These are phyloP conservation scores for Vulpes lagopus DNA, from an alignment of 2,113 vertebrate species.

Conservation along the genomic window DNA sequence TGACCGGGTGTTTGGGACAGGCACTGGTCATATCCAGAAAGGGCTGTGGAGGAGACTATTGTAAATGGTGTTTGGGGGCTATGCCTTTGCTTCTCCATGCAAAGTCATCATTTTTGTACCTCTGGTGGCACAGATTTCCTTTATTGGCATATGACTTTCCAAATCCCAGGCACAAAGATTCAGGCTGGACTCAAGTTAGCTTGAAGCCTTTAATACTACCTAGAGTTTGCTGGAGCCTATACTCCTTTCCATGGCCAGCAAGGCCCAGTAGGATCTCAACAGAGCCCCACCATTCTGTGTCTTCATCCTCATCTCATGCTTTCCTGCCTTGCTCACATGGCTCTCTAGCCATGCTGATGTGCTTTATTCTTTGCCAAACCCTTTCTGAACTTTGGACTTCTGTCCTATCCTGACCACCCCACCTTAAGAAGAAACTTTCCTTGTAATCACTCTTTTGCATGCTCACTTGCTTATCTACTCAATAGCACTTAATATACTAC, in stretches of 20 bases:
- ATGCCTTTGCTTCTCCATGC: neutral
- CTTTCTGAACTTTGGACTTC: neutral
- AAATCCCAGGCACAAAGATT: neutral
- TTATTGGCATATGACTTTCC: neutral
- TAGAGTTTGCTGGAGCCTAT: constrained; percentile 17
- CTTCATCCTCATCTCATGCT: neutral
- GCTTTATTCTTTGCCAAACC: neutral
- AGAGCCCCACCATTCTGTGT: neutral
- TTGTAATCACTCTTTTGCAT: neutral
- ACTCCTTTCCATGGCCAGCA: neutral
- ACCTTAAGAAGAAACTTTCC: neutral
- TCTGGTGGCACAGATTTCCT: neutral
- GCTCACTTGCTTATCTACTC: neutral
- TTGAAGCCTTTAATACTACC: neutral
- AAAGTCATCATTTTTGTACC: neutral
- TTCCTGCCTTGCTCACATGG: no score
- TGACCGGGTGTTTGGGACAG: neutral
- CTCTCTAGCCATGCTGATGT: neutral
- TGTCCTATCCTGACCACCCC: neutral
- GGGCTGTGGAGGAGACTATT: neutral
- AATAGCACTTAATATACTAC: neutral
- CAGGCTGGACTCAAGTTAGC: neutral
- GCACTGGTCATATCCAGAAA: neutral
- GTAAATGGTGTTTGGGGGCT: neutral
- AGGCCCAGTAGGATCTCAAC: neutral